phyloP scores from a whole-genome alignment of 2,888 invertebrate species.

The Chloromyia formosa region DNA sequence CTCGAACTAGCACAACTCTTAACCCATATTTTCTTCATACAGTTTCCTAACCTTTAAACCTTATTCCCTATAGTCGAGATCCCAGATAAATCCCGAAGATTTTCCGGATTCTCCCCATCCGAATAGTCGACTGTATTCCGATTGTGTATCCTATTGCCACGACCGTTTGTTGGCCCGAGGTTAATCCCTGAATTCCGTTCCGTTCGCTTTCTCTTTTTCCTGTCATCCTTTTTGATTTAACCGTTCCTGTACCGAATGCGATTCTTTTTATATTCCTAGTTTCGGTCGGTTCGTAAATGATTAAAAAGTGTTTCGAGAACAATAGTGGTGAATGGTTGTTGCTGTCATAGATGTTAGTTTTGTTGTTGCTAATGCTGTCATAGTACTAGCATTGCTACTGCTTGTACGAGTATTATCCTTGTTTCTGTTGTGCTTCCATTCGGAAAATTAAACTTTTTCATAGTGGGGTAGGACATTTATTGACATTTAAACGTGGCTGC shows the following conservation, averaged over 20 bases:
- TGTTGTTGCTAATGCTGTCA: not conserved
- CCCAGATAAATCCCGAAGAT: too few relatives aligned
- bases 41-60: slow-evolving; percentile 46
- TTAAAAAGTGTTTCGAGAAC: slow-evolving; percentile 8
- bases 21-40: slow-evolving; percentile 49
- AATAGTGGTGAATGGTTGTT: slow-evolving; percentile 15
- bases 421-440: slow-evolving; percentile 25
- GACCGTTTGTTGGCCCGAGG: not conserved
- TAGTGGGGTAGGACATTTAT: slow-evolving; percentile 14
- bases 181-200: not conserved
- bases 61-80: slow-evolving; percentile 7
- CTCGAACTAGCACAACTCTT: slow-evolving; percentile 45
- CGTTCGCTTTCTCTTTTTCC: slow-evolving; percentile 10
- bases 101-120: not conserved
- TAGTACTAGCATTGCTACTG: too few relatives aligned
- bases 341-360: too few relatives aligned
- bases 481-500: slow-evolving; percentile 10
- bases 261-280: not conserved
- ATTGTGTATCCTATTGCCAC: not conserved
- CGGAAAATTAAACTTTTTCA: slow-evolving; percentile 31
- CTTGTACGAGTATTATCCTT: not conserved
- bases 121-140: not conserved
- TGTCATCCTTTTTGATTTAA: not conserved
- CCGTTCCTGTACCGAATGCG: not conserved
- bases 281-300: not conserved